phyloP scores from a whole-genome alignment of 2,797 vertebrate genomes.

The Sebastiscus albofasciatus region DNA sequence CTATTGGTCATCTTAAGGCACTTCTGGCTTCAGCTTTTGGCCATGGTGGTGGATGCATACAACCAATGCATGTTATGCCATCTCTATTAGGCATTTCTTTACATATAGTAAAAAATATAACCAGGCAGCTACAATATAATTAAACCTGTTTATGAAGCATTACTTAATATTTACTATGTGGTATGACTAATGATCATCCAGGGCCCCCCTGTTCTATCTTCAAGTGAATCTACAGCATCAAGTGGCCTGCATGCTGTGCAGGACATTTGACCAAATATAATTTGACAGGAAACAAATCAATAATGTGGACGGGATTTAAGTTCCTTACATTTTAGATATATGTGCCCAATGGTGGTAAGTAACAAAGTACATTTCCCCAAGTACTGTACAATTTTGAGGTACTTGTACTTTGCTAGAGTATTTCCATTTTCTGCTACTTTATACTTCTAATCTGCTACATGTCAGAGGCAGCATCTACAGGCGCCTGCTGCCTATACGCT shows the following conservation, averaged over 20 bases:
- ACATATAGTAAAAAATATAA: background rate
- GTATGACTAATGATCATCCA: background rate
- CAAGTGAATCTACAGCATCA: background rate
- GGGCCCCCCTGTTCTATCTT: background rate
- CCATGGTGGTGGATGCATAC: background rate
- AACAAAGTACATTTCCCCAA: background rate
- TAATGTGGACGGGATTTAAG: background rate
- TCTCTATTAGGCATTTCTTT: background rate
- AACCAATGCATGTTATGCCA: background rate
- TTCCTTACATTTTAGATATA: background rate
- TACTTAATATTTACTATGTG: background rate
- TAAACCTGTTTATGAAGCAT: background rate
- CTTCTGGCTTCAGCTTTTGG: background rate
- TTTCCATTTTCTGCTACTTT: background rate
- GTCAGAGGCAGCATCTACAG: too few species aligned
- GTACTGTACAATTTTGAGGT: background rate
- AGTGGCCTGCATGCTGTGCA: background rate
- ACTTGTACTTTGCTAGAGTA: background rate
- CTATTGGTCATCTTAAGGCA: slow-evolving; percentile 7
- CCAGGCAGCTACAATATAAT: background rate
- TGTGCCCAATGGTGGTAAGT: background rate
- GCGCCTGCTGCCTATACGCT: too few species aligned
- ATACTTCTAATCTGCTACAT: too few species aligned
- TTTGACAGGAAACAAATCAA: background rate
- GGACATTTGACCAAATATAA: background rate